Evolutionary conservation across 2,888 invertebrate genomes (phyloP).

Genomic region (Spialia ferax): DNA sequence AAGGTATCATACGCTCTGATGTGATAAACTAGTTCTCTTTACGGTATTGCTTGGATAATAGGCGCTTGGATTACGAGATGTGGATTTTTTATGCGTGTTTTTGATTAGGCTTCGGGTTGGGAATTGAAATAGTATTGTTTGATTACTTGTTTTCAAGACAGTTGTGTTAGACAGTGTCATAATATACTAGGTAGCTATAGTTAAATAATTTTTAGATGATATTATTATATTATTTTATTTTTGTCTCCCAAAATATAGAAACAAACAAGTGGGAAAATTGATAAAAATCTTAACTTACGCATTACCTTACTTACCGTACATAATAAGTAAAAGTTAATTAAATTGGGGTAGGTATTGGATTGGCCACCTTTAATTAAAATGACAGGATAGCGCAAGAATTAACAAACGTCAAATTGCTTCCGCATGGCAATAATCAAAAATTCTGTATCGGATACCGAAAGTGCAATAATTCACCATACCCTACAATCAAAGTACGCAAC

Average conservation of each 20-base stretch:
- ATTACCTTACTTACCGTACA: too few relatives aligned
- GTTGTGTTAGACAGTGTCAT: too few relatives aligned
- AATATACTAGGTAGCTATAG: too few relatives aligned
- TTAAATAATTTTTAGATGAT: too few relatives aligned
- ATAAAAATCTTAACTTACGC: too few relatives aligned
- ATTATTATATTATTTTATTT: too few relatives aligned
- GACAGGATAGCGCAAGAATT: not conserved
- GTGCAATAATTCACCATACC: slow-evolving; percentile 15
- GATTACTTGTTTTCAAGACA: too few relatives aligned
- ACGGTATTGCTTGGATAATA: not conserved
- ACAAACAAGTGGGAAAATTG: too few relatives aligned
- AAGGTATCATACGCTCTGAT: slow-evolving; percentile 24
- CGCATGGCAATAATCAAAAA: not conserved
- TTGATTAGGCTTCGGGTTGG: not conserved
- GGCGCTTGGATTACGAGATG: slow-evolving; percentile 2
- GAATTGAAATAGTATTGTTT: not conserved
- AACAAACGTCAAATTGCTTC: not conserved
- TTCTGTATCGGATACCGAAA: slow-evolving; percentile 2
- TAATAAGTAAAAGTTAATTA: too few relatives aligned
- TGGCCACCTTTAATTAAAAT: not conserved
- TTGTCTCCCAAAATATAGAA: too few relatives aligned
- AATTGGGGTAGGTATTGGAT: too few relatives aligned
- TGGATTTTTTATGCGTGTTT: not conserved
- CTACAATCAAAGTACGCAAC: slow-evolving; percentile 46
- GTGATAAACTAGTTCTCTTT: not conserved